Percentiles rank a stretch among this genome's conserved stretches.
Conservation (phyloP, 2,113 vertebrate species). For the Corythornis cristatus region DNA sequence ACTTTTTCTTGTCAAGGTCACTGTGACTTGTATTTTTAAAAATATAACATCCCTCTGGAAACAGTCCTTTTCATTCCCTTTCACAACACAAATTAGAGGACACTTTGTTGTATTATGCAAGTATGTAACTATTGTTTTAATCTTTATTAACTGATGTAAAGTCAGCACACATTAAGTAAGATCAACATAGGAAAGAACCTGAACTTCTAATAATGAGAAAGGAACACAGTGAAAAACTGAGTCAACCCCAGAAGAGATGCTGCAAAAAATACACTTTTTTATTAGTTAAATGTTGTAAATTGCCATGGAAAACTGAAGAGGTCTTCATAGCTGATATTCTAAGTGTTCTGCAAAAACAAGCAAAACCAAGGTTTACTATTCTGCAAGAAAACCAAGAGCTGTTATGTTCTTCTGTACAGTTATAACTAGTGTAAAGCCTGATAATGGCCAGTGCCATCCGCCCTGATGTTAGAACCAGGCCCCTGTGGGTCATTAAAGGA, state of each 20-base stretch:
- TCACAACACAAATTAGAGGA: not conserved
- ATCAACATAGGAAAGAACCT: not conserved
- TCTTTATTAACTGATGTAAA: not conserved
- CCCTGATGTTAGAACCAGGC: not conserved
- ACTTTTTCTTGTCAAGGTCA: slow-evolving; percentile 8
- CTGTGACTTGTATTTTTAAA: not conserved
- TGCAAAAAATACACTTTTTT: not conserved
- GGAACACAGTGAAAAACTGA: not conserved
- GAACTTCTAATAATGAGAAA: not conserved
- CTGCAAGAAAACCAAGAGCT: not conserved
- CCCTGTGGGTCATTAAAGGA: not conserved
- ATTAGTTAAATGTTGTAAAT: not conserved
- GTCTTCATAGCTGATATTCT: too few relatives aligned
- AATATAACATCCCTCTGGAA: not conserved
- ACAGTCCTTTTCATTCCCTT: not conserved
- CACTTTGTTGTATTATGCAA: not conserved
- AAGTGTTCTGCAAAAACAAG: not conserved
- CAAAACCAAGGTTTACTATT: not conserved
- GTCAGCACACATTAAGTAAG: not conserved
- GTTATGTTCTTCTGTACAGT: not conserved
- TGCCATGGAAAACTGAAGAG: not conserved
- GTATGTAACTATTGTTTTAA: not conserved
- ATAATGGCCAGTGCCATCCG: not conserved
- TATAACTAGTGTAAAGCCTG: not conserved
- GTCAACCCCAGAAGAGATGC: not conserved